Evolutionary conservation across 2,797 vertebrate genomes (phyloP).

Genomic region (Cheirogaleus major): DNA sequence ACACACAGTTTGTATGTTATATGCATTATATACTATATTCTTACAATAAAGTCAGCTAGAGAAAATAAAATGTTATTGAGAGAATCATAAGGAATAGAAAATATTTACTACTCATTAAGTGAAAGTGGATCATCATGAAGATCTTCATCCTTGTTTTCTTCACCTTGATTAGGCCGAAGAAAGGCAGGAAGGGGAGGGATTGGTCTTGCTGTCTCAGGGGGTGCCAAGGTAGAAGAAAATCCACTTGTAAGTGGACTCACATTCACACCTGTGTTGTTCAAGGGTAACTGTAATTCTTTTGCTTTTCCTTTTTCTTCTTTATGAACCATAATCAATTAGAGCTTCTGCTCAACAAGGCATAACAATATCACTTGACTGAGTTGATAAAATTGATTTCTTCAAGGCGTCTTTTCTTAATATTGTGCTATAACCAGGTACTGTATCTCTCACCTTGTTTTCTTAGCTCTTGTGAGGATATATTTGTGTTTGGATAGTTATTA

Average conservation of each 20-base stretch:
- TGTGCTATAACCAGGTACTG: background rate
- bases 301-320: conserved; percentile 12
- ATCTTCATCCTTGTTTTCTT: background rate
- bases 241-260: background rate
- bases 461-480: background rate
- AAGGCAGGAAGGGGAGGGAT: background rate
- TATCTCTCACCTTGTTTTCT: background rate
- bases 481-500: background rate
- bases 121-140: background rate
- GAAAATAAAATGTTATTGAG: background rate
- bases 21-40: background rate
- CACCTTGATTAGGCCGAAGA: background rate
- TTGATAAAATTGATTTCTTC: background rate
- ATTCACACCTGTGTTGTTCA: background rate
- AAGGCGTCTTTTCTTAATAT: background rate
- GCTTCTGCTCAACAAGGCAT: background rate
- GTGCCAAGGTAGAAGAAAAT: background rate
- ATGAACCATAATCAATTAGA: background rate
- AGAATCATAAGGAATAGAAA: background rate
- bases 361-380: background rate
- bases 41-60: background rate
- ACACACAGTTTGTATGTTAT: background rate
- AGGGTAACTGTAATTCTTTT: background rate
- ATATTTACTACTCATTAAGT: background rate
- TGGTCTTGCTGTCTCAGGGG: no score